phyloP scores from a whole-genome alignment of 2,797 vertebrate species.

The Lindbergichthys nudifrons region DNA sequence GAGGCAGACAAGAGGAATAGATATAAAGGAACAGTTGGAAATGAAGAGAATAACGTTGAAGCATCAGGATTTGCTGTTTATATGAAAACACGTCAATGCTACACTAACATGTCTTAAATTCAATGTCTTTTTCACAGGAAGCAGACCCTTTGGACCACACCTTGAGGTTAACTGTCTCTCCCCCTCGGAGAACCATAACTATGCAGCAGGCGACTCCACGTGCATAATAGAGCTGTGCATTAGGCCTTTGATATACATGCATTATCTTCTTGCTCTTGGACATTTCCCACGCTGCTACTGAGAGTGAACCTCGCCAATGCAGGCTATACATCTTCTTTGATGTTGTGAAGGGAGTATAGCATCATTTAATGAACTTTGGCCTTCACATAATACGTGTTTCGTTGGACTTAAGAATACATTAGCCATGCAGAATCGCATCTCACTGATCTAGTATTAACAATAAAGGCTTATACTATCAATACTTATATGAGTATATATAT shows the following conservation, averaged over 20 bases:
- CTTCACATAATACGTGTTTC: conserved; percentile 17
- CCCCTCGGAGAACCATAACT: conserved; percentile 22
- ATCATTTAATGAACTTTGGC: conserved; percentile 50
- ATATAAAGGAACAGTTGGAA: background rate
- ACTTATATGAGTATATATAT: background rate
- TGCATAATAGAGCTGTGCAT: conserved; percentile 44
- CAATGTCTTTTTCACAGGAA: conserved; percentile 10
- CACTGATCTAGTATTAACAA: background rate
- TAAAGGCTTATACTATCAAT: background rate
- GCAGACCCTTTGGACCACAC: conserved; percentile 7
- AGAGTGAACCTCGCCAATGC: conserved; percentile 28
- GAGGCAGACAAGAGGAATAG: background rate
- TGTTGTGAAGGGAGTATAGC: conserved; percentile 36
- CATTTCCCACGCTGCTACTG: conserved; percentile 52
- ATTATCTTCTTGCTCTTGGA: conserved; percentile 36
- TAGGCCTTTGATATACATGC: conserved; percentile 48
- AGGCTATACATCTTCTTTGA: conserved; percentile 49
- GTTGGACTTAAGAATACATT: conserved; percentile 19
- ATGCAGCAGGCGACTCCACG: conserved; percentile 32
- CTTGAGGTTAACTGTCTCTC: conserved; percentile 17
- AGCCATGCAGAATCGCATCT: conserved; percentile 8
- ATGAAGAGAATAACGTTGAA: background rate
- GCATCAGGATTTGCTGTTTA: background rate
- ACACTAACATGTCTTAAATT: background rate
- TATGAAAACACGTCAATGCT: background rate